Conservation (phyloP, 2,888 invertebrate species). For the Ochropleura plecta region DNA sequence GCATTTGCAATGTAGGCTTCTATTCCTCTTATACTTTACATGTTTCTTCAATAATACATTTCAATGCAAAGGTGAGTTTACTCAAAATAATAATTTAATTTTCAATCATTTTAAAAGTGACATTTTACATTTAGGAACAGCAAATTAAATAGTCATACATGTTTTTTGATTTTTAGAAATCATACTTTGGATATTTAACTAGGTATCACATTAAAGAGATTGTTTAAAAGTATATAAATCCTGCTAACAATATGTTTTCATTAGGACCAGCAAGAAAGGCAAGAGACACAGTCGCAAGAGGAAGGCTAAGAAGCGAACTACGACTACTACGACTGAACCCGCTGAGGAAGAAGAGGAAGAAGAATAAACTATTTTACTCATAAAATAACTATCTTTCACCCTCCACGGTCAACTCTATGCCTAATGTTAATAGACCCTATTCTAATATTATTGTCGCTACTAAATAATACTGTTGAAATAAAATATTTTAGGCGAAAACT, state of each 20-base stretch:
- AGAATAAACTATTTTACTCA: conserved; percentile 60
- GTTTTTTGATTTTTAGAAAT: too few species aligned
- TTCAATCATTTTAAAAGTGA: too few species aligned
- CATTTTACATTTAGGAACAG: too few species aligned
- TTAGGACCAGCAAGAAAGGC: conserved; percentile 74
- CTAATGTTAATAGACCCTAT: conserved; percentile 17
- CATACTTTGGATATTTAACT: too few species aligned
- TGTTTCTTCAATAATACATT: too few species aligned
- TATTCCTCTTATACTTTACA: too few species aligned
- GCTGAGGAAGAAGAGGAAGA: conserved; percentile 74
- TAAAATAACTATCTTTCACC: conserved; percentile 16
- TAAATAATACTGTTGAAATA: conserved; percentile 14
- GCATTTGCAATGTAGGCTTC: too few species aligned
- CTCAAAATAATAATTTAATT: too few species aligned
- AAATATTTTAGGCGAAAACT: neutral
- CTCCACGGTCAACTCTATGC: conserved; percentile 19
- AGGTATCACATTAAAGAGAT: too few species aligned
- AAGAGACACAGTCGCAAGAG: conserved; percentile 77
- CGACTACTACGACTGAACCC: conserved; percentile 72
- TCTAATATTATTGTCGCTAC: conserved; percentile 17
- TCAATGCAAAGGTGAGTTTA: too few species aligned
- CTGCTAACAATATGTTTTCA: neutral
- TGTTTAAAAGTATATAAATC: too few species aligned
- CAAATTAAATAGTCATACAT: too few species aligned
- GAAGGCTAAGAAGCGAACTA: conserved; percentile 70